phyloP scores from a whole-genome alignment of 2,113 vertebrate species.

The Conger conger region DNA sequence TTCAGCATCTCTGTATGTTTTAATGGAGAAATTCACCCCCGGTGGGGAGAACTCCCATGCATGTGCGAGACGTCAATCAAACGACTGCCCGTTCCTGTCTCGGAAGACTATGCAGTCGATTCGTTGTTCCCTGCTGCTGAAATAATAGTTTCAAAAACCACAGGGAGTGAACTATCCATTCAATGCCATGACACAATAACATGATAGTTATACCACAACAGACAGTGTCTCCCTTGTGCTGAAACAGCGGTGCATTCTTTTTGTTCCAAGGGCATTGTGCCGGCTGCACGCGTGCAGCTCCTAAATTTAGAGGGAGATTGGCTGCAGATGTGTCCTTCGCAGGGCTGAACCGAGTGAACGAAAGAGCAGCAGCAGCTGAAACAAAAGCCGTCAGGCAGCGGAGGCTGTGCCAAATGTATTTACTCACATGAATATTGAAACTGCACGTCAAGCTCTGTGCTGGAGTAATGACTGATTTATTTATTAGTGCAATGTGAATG shows the following conservation, averaged over 20 bases:
- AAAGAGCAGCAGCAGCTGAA: neutral
- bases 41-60: no score
- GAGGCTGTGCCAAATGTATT: constrained; percentile 49
- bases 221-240: neutral
- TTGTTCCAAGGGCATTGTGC: neutral
- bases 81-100: no score
- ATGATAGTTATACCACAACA: neutral
- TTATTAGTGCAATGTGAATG: constrained; percentile 60
- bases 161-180: neutral
- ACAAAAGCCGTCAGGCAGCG: constrained; percentile 40
- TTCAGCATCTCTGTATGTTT: no score
- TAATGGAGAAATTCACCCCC: no score
- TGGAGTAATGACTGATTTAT: constrained; percentile 64
- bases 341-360: neutral
- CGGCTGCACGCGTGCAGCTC: neutral
- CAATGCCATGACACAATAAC: neutral
- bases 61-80: no score
- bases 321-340: neutral
- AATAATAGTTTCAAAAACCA: neutral
- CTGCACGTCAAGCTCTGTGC: constrained; percentile 50
- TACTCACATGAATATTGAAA: constrained; percentile 70
- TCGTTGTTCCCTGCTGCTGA: neutral
- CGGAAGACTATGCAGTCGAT: no score
- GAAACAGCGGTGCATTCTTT: neutral
- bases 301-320: constrained; percentile 5